Evolutionary conservation across 2,888 invertebrate species (phyloP).

Genomic region (Phaonia tiefii): DNA sequence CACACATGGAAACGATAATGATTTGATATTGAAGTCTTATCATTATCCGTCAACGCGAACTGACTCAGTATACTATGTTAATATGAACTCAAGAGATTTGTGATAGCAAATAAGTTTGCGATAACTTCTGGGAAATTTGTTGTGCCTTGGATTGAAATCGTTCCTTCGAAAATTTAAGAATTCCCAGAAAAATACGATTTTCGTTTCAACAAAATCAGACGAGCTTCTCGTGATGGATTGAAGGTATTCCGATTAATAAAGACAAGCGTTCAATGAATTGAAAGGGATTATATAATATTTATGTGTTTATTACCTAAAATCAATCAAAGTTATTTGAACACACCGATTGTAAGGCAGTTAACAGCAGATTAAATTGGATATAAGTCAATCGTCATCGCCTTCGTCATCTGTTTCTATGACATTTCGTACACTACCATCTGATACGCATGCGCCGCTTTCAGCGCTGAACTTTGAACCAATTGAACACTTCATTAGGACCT

Average conservation of each 20-base stretch:
- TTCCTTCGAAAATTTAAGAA: background rate
- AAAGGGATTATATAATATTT: no score
- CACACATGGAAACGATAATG: background rate
- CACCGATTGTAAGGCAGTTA: background rate
- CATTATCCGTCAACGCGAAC: conserved; percentile 29
- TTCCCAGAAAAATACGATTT: background rate
- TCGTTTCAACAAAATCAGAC: no score
- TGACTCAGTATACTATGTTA: no score
- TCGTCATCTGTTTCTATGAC: conserved; percentile 42
- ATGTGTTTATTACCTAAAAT: no score
- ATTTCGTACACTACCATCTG: background rate
- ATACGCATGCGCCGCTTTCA: conserved; percentile 41
- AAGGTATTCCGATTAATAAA: no score
- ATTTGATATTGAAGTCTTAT: conserved; percentile 1
- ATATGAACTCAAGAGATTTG: conserved; percentile 6
- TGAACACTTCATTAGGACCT: conserved; percentile 59
- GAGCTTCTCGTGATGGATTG: no score
- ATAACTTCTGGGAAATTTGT: conserved; percentile 24
- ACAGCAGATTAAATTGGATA: background rate
- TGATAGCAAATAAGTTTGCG: background rate
- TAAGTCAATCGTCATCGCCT: conserved; percentile 53
- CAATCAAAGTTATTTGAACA: no score
- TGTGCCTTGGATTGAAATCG: no score
- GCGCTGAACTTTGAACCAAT: conserved; percentile 40
- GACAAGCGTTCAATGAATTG: background rate